Evolutionary conservation across 2,113 vertebrate species (phyloP), one percentile per base, ranked within the genome.

Genomic region (Amazona guildingii): DNA sequence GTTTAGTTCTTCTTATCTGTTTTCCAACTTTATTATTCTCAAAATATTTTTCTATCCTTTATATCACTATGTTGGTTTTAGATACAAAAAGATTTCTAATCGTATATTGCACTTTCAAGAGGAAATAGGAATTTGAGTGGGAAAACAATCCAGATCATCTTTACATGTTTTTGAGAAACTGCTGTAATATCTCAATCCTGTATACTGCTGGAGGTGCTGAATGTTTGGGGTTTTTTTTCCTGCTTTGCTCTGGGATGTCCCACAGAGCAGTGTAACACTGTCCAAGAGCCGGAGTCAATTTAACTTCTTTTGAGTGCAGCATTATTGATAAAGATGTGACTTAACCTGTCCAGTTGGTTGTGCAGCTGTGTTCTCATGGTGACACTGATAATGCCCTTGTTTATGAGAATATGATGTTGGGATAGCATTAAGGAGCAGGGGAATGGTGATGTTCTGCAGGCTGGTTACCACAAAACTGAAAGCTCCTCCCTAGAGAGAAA

Each of bases 201-300:
- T 39, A 73, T 21, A 17, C 24, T 88, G 49, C 14, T 75, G 25
- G 48, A 64, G 68, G 18, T 74, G 27, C 23, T 49, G 35, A 39
- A 27, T 62, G 3, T 35, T 35, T 35, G 33, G 13, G 13, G 9
- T 0, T 5, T 67, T 73, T 51, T 51, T 63, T 72, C 24, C 54
- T 69, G 27, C 68, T 75, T 61, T 79, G 25, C 21, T 75, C 37
- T 63, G 49, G 48, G 48, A 14, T 44, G 67, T 74, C 19, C 10
- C 3, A 23, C 61, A 57, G 66, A 44, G 51, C 0, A 1, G 13
- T 55, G 15, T 54, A 54, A 54, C 27, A 6, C 27, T n/a, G 8
- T n/a, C 35, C 0, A 1, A 62, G 48, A 68, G 17, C 72, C 69
- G 43, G 33, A 59, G 18, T 44, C 52, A 54, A 2, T 0, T 17